Base-by-base conservation (phyloP, 2,888 invertebrate species). In the Synergus laeviventris region DNA sequence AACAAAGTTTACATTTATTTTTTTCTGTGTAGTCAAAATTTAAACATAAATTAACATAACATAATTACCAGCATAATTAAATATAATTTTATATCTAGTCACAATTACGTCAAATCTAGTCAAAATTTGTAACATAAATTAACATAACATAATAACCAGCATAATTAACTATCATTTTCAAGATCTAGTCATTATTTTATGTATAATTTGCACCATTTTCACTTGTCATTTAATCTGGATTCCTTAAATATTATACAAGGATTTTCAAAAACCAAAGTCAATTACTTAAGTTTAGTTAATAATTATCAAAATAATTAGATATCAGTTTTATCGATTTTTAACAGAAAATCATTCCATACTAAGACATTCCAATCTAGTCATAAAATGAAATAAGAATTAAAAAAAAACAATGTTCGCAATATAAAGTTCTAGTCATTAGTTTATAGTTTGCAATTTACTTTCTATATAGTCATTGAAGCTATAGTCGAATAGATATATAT, bases 121-220 rank as follows among this genome's bases (percentile, higher is more conserved):
- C 31, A 70, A 16, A 54, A 21, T 18, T 2, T 31, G 31, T 24
- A 24, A 24, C 24, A 24, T 24, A 24, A 24, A 24, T 24, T 24
- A 24, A 24, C 24, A 24, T 24, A 24, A 24, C 24, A 24, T 24
- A 24, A 24, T 24, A 1, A 24, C 1, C 24, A 24, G 1, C 31
- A 31, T 31, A 75, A 76, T 70, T 74, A 62, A 21, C 24, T 81
- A 36, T 66, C 76, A 42, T 75, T 79, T 76, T 59, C 11, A 78
- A 62, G 31, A 75, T 80, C 64, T 81, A 83, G 60, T 83, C 76
- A 78, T 75, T 76, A 74, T 31, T 70, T 76, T 24, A 76, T 31
- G 31, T 70, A 74, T 45, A 73, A n/a, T 74, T 77, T 62, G 49
- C 36, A 70, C 38, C 39, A 36, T 74, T 70, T 18, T 56, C 16